phyloP scores from a whole-genome alignment of 2,113 vertebrate genomes.

The Uropsilus gracilis region DNA sequence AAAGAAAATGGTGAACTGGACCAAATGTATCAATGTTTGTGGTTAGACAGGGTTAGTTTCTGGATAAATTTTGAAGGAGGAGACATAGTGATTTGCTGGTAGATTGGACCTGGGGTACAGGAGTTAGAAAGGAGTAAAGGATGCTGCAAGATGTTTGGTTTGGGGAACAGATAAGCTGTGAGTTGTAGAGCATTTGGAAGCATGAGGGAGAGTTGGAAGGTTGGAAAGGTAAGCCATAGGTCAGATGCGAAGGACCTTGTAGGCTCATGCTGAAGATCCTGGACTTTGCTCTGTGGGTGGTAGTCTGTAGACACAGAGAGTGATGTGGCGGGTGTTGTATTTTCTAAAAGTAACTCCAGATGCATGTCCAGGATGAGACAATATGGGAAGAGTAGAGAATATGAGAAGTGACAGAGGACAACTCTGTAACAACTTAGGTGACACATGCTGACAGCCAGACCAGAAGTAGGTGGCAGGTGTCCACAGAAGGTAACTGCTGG shows the following conservation, averaged over 20 bases:
- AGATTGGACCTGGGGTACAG: not conserved
- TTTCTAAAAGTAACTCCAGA: not conserved
- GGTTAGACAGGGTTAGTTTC: not conserved
- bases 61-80: not conserved
- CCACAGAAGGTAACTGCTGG: not conserved
- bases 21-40: not conserved
- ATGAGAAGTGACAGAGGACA: not conserved
- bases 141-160: not conserved
- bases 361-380: not conserved
- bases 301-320: not conserved
- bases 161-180: not conserved
- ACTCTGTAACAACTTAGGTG: not conserved
- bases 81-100: not conserved
- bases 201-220: not conserved
- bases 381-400: not conserved
- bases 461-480: not conserved
- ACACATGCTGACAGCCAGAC: not conserved
- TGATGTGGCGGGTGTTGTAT: not conserved
- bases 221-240: not conserved
- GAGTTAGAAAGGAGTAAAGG: not conserved
- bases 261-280: not conserved
- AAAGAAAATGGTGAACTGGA: not conserved
- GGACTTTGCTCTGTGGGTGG: not conserved
- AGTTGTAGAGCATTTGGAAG: slow-evolving; percentile 6
- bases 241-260: not conserved